Evolutionary conservation across 2,797 vertebrate species (phyloP), one percentile per base, ranked within the genome.

Genomic region (Syngnathus rostellatus): DNA sequence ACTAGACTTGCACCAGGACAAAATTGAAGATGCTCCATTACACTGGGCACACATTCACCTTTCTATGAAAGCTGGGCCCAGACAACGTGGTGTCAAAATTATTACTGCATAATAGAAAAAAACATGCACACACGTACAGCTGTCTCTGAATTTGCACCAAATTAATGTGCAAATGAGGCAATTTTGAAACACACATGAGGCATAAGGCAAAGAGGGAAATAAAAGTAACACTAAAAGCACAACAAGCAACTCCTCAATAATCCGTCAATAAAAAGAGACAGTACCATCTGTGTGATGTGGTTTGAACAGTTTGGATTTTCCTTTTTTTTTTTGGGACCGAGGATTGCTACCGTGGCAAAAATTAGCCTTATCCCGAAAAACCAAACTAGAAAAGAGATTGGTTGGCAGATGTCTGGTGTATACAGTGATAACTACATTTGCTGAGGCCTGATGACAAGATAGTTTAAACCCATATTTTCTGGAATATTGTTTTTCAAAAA

Each of bases 151-250:
- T 77, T 59, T 69, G 51, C 63, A 76, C 23, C 50, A 67, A 69
- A 77, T 72, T 31, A 59, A 63, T 77, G 38, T 77, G 74, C 66
- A 77, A 70, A 78, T 74, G 64, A 77, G 62, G 50, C 41, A 37
- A 23, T 69, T 70, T 58, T 45, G 58, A 69, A 57, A 41, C 57
- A 62, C 40, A 65, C 64, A 23, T 23, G 60, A 5, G 9, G 53
- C 62, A 50, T 19, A 37, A 39, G 17, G 37, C 37, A 38, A 19
- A 39, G 57, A 59, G 57, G 16, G 21, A 59, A 39, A 59, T 19
- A 39, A 59, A 59, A 59, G 57, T 39, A 19, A 9, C 57, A 6
- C 8, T 59, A 9, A 59, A 38, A 39, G 37, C 55, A 37, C 25
- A 14, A 37, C 25, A 57, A 57, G 25, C 14, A 37, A 37, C 57